Percentiles rank a stretch among this genome's conserved stretches.
These are phyloP conservation scores for Dascillus cervinus DNA, from an alignment of 2,888 invertebrate species.

Conservation along the genomic window DNA sequence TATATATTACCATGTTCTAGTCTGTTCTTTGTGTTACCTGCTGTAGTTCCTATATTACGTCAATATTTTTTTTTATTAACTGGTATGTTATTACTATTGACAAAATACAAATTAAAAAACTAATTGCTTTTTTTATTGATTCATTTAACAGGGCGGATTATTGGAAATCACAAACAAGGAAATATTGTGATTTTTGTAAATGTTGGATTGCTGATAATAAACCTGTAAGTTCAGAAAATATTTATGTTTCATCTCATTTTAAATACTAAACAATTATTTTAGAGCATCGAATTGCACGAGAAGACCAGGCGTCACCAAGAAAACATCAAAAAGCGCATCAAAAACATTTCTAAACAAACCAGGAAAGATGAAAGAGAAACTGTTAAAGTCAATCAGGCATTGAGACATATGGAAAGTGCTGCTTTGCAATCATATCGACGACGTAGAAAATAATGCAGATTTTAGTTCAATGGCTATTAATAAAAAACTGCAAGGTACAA, in stretches of 20 bases:
- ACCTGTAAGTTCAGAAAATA: constrained; percentile 53
- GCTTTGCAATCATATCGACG: constrained; percentile 84
- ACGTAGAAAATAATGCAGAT: constrained; percentile 65
- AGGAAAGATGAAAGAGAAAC: constrained; percentile 70
- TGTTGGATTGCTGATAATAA: constrained; percentile 98
- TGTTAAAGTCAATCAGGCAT: constrained; percentile 67
- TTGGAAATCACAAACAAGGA: constrained; percentile 93
- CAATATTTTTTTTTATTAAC: constrained; percentile 11
- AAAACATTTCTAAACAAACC: constrained; percentile 77
- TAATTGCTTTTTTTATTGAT: constrained; percentile 15
- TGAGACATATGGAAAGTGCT: constrained; percentile 84
- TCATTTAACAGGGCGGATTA: constrained; percentile 79
- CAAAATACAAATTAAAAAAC: constrained; percentile 16
- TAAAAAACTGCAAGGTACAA: constrained; percentile 31
- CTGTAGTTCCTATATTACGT: constrained; percentile 15
- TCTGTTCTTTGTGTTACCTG: constrained; percentile 13
- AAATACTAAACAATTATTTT: constrained; percentile 28
- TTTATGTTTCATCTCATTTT: neutral
- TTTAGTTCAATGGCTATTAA: constrained; percentile 49
- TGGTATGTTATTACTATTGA: constrained; percentile 19
- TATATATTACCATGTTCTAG: too few relatives aligned
- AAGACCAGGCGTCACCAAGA: constrained; percentile 87
- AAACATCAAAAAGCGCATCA: constrained; percentile 80
- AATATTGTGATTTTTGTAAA: constrained; percentile 96
- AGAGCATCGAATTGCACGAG: constrained; percentile 94